Evolutionary conservation across 2,113 vertebrate species (phyloP), one percentile per base, ranked within the genome.

Genomic region (Pipra filicauda): DNA sequence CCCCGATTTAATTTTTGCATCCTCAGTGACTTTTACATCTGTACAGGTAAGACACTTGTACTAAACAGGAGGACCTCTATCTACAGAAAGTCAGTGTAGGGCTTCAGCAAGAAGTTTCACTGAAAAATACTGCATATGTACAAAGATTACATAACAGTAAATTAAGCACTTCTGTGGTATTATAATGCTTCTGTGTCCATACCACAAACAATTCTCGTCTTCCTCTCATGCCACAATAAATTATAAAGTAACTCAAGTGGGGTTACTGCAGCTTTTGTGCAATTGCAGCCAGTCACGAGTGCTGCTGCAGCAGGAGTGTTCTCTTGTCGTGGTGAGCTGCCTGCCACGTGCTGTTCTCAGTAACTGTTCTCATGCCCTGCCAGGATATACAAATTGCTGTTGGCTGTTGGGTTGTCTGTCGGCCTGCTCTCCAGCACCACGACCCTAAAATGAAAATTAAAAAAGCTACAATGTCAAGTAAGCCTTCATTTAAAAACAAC

Each of bases 321-420:
- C 72, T 72, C 93, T 77, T 33, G 26, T 55, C 85, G 26, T 8
- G 31, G 88, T 41, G 66, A 95, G 89, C 64, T 59, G 85, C 73
- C 66, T 41, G 71, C 74, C 84, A 71, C 7, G 62, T 58, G 48
- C 66, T 71, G 49, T 48, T 85, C 91, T 99, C 98, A 99, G 99
- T 99, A 99, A 98, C 99, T 99, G 98, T 99, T 99, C 95, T 99
- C 99, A 7, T 99, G 99, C 92, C 99, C 99, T 44, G 99, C 99
- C 96, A 99, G 98, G 98, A 99, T 99, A 95, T 99, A 99, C 76
- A 99, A 97, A 96, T 99, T 99, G 98, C 99, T 99, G 97, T 99
- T 98, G 97, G 99, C 99, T 54, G 99, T 99, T 2, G 99, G 99
- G 98, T 99, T 99, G 96, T 99, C 99, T 0, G 99, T 99, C 1